Conservation (phyloP, 2,797 vertebrate genomes). For the Orientallactaga sibirica region DNA sequence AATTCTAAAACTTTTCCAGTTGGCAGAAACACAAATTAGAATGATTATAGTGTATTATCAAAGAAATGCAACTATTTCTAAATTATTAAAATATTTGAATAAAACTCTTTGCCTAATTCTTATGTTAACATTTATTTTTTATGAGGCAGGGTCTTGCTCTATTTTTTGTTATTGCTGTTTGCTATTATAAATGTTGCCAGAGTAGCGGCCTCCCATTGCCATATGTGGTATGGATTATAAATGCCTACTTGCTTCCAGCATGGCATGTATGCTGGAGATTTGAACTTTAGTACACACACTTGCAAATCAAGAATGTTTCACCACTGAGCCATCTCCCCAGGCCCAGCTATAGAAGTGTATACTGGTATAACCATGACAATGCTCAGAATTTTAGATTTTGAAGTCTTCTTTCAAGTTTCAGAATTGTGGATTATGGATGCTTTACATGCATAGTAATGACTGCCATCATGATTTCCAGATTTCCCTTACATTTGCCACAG, state of each 20-base stretch:
- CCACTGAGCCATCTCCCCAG: too few relatives aligned
- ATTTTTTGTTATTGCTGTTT: too few relatives aligned
- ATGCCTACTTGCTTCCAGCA: too few relatives aligned
- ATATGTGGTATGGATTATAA: too few relatives aligned
- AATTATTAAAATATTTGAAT: background rate
- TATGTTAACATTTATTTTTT: background rate
- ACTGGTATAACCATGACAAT: too few relatives aligned
- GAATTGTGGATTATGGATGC: accelerated
- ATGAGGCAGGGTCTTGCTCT: too few relatives aligned
- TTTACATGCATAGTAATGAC: background rate
- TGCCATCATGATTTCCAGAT: background rate
- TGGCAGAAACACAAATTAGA: background rate
- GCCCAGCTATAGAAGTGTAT: too few relatives aligned
- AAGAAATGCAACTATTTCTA: background rate
- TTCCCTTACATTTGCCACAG: background rate
- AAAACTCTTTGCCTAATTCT: background rate
- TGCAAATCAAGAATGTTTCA: too few relatives aligned
- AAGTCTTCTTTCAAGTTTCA: background rate
- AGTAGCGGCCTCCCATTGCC: too few relatives aligned
- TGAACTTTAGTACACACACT: too few relatives aligned
- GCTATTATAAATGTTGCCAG: too few relatives aligned
- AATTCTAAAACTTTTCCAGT: background rate
- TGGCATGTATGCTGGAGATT: too few relatives aligned
- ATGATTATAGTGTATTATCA: background rate
- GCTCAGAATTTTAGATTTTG: background rate